A percentile compares a stretch with the other conserved stretches of the same genome.
These are phyloP conservation scores for Neopelma chrysocephalum DNA, from an alignment of 2,797 vertebrate genomes.

Conservation along the genomic window DNA sequence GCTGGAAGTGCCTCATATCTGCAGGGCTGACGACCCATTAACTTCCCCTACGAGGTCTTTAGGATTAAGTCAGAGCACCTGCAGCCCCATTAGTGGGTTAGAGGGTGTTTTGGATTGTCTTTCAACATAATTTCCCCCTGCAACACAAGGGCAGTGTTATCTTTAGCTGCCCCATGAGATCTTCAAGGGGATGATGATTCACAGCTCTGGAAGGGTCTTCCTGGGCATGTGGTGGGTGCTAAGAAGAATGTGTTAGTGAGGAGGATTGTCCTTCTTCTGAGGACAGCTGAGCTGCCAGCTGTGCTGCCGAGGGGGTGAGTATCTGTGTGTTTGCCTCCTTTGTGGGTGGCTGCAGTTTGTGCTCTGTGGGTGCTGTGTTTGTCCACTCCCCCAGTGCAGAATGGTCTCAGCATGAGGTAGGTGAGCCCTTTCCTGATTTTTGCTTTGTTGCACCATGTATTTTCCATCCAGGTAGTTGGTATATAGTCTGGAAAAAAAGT, in stretches of 20 bases:
- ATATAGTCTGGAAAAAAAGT: not conserved
- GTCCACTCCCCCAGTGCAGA: not conserved
- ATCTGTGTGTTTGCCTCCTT: not conserved
- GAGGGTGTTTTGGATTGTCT: not conserved
- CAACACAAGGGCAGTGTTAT: not conserved
- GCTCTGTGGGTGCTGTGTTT: not conserved
- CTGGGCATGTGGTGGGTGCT: not conserved
- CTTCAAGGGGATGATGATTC: not conserved
- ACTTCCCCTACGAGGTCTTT: not conserved
- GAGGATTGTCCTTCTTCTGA: not conserved
- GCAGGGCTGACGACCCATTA: not conserved
- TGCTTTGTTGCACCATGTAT: not conserved
- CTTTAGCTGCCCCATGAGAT: not conserved
- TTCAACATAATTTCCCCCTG: not conserved
- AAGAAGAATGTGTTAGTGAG: not conserved
- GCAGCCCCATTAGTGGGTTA: accelerated
- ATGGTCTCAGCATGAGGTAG: not conserved
- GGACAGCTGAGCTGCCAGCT: accelerated
- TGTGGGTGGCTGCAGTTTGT: not conserved
- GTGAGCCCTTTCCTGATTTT: not conserved
- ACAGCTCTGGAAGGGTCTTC: not conserved
- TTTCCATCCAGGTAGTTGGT: not conserved
- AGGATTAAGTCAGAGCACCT: not conserved
- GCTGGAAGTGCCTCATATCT: not conserved
- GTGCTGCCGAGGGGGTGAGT: not conserved